Percentiles rank a stretch among this genome's conserved stretches.
Evolutionary conservation across 2,113 vertebrate genomes (phyloP).

Genomic region (Engraulis encrasicolus): DNA sequence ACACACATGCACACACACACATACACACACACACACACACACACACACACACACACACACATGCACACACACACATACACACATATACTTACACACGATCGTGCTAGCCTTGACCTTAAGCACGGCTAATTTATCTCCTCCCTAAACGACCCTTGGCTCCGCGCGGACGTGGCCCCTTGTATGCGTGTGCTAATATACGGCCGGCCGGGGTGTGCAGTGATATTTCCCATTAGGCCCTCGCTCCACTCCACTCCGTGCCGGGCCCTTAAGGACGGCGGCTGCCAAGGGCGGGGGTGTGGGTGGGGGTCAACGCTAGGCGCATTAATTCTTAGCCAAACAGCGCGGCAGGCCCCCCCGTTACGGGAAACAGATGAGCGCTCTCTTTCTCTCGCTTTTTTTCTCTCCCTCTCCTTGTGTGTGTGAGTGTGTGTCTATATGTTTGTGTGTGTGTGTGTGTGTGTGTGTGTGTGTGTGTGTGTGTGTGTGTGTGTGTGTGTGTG

Average conservation of each 20-base stretch:
- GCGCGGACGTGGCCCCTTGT: conserved; percentile 34
- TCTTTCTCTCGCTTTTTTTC: background rate
- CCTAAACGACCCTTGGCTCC: conserved; percentile 28
- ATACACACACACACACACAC: background rate
- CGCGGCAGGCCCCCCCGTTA: conserved; percentile 29
- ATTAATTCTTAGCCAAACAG: conserved; percentile 40
- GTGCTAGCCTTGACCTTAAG: conserved; percentile 31
- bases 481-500: background rate
- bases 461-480: background rate
- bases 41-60: conserved; percentile 24
- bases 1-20: background rate
- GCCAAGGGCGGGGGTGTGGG: conserved; percentile 16
- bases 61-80: background rate
- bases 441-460: background rate
- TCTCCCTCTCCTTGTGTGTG: background rate
- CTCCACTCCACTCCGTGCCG: conserved; percentile 13
- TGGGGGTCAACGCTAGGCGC: conserved; percentile 37
- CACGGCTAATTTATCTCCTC: conserved; percentile 33
- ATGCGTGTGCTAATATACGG: conserved; percentile 33
- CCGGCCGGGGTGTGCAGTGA: background rate
- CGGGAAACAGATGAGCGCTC: conserved; percentile 56
- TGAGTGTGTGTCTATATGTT: background rate
- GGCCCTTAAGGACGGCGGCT: conserved; percentile 52
- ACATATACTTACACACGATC: background rate
- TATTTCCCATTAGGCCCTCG: background rate